These are phyloP conservation scores for Gasterosteus aculeatus DNA, from an alignment of 2,113 vertebrate species.

Conservation along the genomic window DNA sequence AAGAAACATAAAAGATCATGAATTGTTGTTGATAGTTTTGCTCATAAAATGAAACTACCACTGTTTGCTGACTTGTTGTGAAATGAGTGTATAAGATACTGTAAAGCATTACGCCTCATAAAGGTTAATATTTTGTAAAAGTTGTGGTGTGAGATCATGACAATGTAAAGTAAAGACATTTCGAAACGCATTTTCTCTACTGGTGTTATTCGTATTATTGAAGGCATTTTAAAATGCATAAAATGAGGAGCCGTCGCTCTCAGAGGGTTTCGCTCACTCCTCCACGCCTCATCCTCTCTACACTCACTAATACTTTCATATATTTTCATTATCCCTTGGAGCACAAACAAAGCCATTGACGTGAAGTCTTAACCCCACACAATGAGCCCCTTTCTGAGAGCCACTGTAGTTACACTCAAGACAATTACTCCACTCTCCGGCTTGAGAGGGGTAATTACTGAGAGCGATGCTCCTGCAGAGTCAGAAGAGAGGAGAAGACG, in stretches of 20 bases:
- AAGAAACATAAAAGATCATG: slow-evolving; percentile 34
- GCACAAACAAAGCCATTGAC: slow-evolving; percentile 81
- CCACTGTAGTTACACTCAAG: slow-evolving; percentile 80
- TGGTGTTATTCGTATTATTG: slow-evolving; percentile 42
- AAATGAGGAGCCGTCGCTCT: background rate
- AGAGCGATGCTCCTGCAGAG: slow-evolving; percentile 70
- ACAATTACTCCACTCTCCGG: slow-evolving; percentile 82
- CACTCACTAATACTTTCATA: slow-evolving; percentile 34
- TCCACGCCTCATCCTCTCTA: slow-evolving; percentile 27
- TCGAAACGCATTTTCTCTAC: slow-evolving; percentile 26
- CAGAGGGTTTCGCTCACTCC: background rate
- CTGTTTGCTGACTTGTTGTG: slow-evolving; percentile 57
- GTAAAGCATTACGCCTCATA: slow-evolving; percentile 62
- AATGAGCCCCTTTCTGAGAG: slow-evolving; percentile 82
- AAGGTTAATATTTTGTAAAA: slow-evolving; percentile 59
- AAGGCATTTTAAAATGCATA: background rate
- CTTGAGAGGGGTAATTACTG: slow-evolving; percentile 80
- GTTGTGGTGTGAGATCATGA: slow-evolving; percentile 57
- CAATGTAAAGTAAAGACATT: slow-evolving; percentile 68
- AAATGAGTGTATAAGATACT: slow-evolving; percentile 61
- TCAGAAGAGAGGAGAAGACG: slow-evolving; percentile 55
- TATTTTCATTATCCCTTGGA: slow-evolving; percentile 82
- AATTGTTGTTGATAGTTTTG: slow-evolving; percentile 38
- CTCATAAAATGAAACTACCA: slow-evolving; percentile 13
- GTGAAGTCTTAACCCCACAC: slow-evolving; percentile 75